Conservation (phyloP, 1,140 invertebrate species). For the Polypedilum pembai region DNA sequence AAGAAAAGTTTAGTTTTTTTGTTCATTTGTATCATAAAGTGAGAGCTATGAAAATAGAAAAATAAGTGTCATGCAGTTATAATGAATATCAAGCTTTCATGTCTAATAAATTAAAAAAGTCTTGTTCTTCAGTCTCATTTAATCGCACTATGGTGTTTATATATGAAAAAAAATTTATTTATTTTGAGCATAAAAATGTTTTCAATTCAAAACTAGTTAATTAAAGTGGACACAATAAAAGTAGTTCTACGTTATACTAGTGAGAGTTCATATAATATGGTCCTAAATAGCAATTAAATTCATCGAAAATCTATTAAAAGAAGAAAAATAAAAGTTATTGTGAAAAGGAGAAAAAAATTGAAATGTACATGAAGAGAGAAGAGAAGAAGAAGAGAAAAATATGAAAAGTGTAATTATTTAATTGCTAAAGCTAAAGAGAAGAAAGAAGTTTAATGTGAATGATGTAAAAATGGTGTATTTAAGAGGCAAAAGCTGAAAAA, state of each 20-base stretch:
- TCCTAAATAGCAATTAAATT: conserved; percentile 7
- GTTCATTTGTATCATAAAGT: too few species aligned
- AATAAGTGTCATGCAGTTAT: too few species aligned
- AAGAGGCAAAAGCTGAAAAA: conserved; percentile 6
- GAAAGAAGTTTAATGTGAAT: neutral
- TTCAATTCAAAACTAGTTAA: conserved; percentile 13
- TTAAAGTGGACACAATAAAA: neutral
- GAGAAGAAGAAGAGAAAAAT: neutral
- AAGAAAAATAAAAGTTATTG: neutral
- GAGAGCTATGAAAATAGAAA: too few species aligned
- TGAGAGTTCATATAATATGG: neutral
- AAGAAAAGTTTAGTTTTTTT: too few species aligned
- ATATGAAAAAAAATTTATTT: neutral
- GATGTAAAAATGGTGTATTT: conserved; percentile 11
- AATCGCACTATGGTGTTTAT: conserved; percentile 7
- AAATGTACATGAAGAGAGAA: neutral
- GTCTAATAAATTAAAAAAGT: too few species aligned
- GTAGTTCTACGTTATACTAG: neutral
- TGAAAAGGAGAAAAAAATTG: neutral
- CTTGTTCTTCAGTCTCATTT: conserved; percentile 8
- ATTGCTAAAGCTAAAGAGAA: neutral
- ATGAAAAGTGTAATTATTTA: conserved; percentile 20
- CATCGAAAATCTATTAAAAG: neutral
- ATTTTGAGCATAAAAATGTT: conserved; percentile 19
- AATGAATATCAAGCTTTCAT: too few species aligned